These are phyloP conservation scores for Megalonaias nervosa DNA, from an alignment of 1,140 invertebrate genomes.

Conservation along the genomic window DNA sequence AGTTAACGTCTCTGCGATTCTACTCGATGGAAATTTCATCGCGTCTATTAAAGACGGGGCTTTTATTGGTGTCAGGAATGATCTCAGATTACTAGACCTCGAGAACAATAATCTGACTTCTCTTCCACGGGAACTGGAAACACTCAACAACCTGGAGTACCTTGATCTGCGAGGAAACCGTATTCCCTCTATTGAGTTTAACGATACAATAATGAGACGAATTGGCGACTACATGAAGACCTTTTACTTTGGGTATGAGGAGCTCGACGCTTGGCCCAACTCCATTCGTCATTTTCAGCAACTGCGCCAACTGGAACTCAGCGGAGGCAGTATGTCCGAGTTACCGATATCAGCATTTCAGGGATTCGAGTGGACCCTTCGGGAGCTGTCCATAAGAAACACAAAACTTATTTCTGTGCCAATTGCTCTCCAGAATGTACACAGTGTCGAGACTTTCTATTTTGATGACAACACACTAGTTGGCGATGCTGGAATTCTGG, in stretches of 20 bases:
- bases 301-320: constrained; percentile 12
- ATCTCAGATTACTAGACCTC: constrained; percentile 16
- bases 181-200: constrained; percentile 10
- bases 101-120: constrained; percentile 3
- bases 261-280: constrained; percentile 13
- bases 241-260: constrained; percentile 18
- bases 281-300: constrained; percentile 12
- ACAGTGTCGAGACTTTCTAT: constrained; percentile 12
- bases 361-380: constrained; percentile 24
- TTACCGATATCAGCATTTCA: constrained; percentile 19
- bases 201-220: constrained; percentile 17
- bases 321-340: constrained; percentile 12
- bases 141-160: not conserved
- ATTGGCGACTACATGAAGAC: constrained; percentile 21
- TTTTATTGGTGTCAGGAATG: not conserved
- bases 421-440: constrained; percentile 16
- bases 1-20: constrained; percentile 21
- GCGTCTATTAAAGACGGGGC: not conserved
- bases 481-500: constrained; percentile 22
- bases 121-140: constrained; percentile 1
- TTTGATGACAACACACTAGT: constrained; percentile 27
- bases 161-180: constrained; percentile 24
- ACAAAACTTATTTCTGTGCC: constrained; percentile 24
- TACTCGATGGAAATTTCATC: not conserved
- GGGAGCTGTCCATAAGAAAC: constrained; percentile 17